Percentiles rank a stretch among this genome's conserved stretches.
Conservation (phyloP, 1,140 invertebrate species). For the Thereuonema tuberculata region DNA sequence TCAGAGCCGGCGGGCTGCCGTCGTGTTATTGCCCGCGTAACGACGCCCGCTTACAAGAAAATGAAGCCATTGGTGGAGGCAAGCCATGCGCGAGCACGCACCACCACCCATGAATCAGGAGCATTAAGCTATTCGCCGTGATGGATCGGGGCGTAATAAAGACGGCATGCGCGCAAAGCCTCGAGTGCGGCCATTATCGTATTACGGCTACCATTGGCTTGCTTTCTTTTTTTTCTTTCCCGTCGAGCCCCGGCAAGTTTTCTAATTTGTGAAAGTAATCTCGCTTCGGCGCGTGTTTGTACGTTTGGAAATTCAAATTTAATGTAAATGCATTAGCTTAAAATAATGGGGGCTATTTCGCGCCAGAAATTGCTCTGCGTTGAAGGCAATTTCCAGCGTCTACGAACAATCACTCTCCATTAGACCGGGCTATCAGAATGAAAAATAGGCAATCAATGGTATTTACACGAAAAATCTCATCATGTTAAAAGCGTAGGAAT, state of each 20-base stretch:
- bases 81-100: not conserved
- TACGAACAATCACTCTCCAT: conserved; percentile 11
- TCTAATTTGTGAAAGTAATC: conserved; percentile 5
- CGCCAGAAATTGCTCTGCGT: not conserved
- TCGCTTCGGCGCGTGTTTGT: not conserved
- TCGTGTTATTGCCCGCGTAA: not conserved
- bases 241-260: not conserved
- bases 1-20: too few species aligned
- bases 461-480: conserved; percentile 14
- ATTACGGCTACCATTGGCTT: too few species aligned
- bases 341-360: conserved; percentile 9
- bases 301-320: conserved; percentile 13
- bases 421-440: conserved; percentile 4
- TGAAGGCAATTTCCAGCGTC: not conserved
- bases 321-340: conserved; percentile 11
- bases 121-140: not conserved
- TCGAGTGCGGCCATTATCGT: not conserved
- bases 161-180: not conserved
- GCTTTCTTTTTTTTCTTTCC: too few species aligned
- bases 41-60: not conserved
- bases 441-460: conserved; percentile 10
- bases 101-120: not conserved
- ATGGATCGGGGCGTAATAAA: not conserved
- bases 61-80: not conserved
- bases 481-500: conserved; percentile 9